Percentiles rank a stretch among this genome's conserved stretches.
Evolutionary conservation across 2,113 vertebrate genomes (phyloP).

Genomic region (Equus przewalskii): DNA sequence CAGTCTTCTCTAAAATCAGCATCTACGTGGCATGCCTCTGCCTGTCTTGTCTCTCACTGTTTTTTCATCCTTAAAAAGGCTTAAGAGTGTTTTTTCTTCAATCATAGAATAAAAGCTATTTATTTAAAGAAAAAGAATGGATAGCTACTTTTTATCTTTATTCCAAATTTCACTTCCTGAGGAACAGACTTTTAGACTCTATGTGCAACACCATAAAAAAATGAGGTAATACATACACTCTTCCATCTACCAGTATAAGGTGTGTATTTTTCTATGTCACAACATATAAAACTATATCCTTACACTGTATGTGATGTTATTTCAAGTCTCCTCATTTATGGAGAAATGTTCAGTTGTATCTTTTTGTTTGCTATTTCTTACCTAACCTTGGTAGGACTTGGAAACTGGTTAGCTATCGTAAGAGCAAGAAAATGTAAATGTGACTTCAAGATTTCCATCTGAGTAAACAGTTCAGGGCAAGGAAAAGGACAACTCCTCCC

Average conservation of each 20-base stretch:
- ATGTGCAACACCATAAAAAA: constrained; percentile 3
- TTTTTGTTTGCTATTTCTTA: neutral
- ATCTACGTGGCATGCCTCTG: neutral
- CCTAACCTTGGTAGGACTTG: neutral
- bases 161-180: neutral
- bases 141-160: neutral
- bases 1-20: neutral
- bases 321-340: neutral
- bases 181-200: neutral
- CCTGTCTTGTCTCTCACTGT: neutral
- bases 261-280: neutral
- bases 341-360: neutral
- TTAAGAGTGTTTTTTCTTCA: neutral
- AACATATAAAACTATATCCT: neutral
- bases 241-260: neutral
- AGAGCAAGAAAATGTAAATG: neutral
- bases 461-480: neutral
- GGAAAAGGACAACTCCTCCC: neutral
- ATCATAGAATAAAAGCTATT: neutral
- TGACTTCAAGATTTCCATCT: neutral
- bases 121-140: neutral
- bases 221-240: neutral
- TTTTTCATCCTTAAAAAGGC: neutral
- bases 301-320: neutral
- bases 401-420: neutral